Evolutionary conservation across 2,797 vertebrate species (phyloP), one percentile per base, ranked within the genome.

Genomic region (Tangara arthus): DNA sequence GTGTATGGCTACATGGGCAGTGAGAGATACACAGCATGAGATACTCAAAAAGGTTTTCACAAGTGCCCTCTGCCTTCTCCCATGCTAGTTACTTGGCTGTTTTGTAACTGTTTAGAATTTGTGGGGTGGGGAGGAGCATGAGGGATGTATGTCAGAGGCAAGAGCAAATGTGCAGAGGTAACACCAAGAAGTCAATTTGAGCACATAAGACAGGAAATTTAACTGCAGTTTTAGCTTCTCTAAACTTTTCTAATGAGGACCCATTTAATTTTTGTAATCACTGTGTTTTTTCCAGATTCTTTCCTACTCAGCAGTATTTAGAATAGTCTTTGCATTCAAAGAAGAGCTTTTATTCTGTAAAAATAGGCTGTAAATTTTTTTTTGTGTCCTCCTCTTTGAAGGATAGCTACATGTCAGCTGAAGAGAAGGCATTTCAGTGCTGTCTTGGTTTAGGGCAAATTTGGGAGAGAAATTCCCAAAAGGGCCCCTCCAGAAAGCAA

Each of bases 221-320:
- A 80, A 56, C 32, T 56, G 32, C 61, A 73, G 11, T 73, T 84
- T 85, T 87, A 82, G 46, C 35, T 71, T 86, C 41, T 82, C 42
- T 81, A 64, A 85, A 37, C 13, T 82, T 41, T 91, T 73, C 61
- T 71, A 66, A 69, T 69, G 82, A 78, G 32, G 35, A 91, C 35
- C 2, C 8, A 41, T 61, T 90, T 84, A 44, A 90, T 70, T 71
- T 91, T 78, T 91, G 39, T 70, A 95, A 81, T 91, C 65, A 52
- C n/a, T 53, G 21, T 49, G 21, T 4, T 28, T 82, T 91, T 89
- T 89, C 66, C 11, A 21, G 8, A 32, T 78, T 71, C 27, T 71
- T 87, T 85, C 34, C 65, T 39, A 73, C 20, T 87, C 79, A 68
- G 39, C 69, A 88, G 18, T 50, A 72, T 89, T 93, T 91, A 82